These are phyloP conservation scores for Tarsius wallacei DNA, from an alignment of 2,797 vertebrate species.

Conservation along the genomic window DNA sequence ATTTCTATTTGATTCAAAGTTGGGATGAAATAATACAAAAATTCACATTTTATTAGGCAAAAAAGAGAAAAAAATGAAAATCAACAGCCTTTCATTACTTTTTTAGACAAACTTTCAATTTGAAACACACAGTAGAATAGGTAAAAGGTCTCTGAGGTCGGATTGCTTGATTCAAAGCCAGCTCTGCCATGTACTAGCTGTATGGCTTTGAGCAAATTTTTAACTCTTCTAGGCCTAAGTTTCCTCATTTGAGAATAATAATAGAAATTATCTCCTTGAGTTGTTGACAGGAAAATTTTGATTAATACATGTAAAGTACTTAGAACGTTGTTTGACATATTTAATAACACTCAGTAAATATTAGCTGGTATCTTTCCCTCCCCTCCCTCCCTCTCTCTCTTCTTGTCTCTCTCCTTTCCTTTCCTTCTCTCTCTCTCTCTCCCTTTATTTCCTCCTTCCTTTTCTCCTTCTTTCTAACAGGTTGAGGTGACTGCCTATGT, in stretches of 20 bases:
- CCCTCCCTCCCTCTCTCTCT: neutral
- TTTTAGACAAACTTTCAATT: conserved; percentile 9
- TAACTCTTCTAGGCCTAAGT: conserved; percentile 29
- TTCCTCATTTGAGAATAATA: conserved; percentile 43
- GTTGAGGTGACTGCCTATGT: neutral
- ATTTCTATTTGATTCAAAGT: conserved; percentile 6
- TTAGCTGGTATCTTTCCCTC: neutral
- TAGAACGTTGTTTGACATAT: neutral
- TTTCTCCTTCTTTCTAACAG: neutral
- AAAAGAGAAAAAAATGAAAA: neutral
- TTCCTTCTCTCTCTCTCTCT: rapidly evolving
- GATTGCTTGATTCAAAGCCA: conserved; percentile 48
- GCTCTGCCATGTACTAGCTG: neutral
- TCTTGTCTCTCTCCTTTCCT: too few species aligned
- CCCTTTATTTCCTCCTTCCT: rapidly evolving
- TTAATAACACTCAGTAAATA: conserved; percentile 34
- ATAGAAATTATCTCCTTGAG: conserved; percentile 13
- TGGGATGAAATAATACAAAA: conserved; percentile 41
- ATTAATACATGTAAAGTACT: neutral
- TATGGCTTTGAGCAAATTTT: neutral
- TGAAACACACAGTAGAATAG: neutral
- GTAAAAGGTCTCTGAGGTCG: neutral
- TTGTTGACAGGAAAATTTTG: neutral
- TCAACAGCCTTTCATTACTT: neutral
- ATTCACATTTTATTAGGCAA: neutral